These are phyloP conservation scores for Clamator glandarius DNA, from an alignment of 2,797 vertebrate species.

Conservation along the genomic window DNA sequence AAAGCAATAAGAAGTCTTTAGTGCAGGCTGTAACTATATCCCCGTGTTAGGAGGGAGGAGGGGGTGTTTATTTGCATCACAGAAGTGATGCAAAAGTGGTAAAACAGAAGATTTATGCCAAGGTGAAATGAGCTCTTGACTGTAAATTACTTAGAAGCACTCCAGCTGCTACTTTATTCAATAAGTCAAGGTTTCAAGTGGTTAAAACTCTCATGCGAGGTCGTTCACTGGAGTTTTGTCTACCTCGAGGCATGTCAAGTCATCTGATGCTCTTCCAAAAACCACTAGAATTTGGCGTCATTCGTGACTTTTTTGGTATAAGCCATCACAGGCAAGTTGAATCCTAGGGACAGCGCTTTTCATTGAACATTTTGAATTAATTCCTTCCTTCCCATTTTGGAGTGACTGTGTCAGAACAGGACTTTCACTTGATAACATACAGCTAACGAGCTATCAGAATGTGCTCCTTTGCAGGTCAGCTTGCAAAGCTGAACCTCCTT, in stretches of 20 bases:
- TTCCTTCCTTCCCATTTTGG: background rate
- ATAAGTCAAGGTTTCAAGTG: background rate
- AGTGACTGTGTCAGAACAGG: background rate
- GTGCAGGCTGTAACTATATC: background rate
- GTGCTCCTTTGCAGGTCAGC: background rate
- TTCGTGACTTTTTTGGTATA: accelerated
- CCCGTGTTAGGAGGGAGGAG: too few relatives aligned
- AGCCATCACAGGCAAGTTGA: accelerated
- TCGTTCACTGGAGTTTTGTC: background rate
- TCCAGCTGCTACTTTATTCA: background rate
- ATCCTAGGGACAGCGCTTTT: background rate
- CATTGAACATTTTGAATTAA: accelerated
- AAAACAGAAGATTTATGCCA: background rate
- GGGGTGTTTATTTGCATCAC: background rate
- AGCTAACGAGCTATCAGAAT: background rate
- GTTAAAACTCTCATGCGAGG: background rate
- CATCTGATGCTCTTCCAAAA: background rate
- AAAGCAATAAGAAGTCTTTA: background rate
- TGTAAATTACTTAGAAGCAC: background rate
- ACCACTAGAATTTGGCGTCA: background rate
- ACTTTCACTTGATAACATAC: background rate
- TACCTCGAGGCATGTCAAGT: background rate
- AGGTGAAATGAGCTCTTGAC: background rate
- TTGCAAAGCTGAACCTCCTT: background rate
- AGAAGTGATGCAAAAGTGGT: background rate